phyloP scores from a whole-genome alignment of 2,797 vertebrate species.

The Acanthurus lineatus region DNA sequence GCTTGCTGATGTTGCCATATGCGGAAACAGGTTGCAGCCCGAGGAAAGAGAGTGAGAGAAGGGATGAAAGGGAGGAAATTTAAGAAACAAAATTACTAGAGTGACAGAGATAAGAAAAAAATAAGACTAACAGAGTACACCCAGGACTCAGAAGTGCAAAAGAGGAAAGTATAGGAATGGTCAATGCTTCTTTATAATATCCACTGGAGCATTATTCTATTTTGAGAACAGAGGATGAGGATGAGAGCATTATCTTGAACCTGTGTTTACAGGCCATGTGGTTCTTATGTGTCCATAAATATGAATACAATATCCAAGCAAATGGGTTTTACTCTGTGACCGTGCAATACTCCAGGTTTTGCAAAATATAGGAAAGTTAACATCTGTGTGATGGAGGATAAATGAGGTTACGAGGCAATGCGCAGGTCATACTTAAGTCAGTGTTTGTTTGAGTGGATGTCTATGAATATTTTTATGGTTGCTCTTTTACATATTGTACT shows the following conservation, averaged over 20 bases:
- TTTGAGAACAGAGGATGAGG: constrained; percentile 41
- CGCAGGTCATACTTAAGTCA: constrained; percentile 16
- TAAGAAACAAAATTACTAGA: constrained; percentile 10
- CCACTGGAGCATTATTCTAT: constrained; percentile 42
- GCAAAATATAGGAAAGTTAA: constrained; percentile 48
- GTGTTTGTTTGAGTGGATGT: constrained; percentile 15
- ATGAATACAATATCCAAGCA: constrained; percentile 63
- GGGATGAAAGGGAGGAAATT: constrained; percentile 30
- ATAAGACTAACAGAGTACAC: constrained; percentile 63
- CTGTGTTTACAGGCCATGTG: constrained; percentile 49
- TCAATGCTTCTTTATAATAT: constrained; percentile 42
- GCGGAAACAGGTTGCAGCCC: constrained; percentile 33
- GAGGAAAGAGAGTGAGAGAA: background rate
- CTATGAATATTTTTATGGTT: constrained; percentile 8
- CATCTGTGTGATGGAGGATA: constrained; percentile 50
- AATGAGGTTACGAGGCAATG: constrained; percentile 39
- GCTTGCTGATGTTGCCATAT: constrained; percentile 19
- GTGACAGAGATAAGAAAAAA: constrained; percentile 51
- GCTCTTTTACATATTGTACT: background rate
- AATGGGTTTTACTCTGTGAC: constrained; percentile 70
- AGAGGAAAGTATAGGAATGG: constrained; percentile 22
- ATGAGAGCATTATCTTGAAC: constrained; percentile 66
- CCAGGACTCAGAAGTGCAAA: constrained; percentile 39
- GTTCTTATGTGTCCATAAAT: constrained; percentile 66
- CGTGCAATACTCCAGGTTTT: constrained; percentile 48